Conservation (phyloP, 2,888 invertebrate species). For the Hirtodrosophila confusa region DNA sequence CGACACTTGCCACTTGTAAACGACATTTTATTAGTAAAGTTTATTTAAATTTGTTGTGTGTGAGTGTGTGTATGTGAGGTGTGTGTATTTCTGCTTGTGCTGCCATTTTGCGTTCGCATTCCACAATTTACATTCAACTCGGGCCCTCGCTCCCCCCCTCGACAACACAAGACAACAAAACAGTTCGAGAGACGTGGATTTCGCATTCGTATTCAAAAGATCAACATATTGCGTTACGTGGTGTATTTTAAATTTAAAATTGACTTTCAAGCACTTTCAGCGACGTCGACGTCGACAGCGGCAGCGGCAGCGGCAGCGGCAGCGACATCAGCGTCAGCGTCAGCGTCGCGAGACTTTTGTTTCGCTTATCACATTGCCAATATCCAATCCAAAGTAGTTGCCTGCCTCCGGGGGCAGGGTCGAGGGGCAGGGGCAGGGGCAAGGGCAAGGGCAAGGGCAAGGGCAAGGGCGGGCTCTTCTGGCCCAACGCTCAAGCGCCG, state of each 20-base stretch:
- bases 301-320: conserved; percentile 19
- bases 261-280: conserved; percentile 77
- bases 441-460: neutral
- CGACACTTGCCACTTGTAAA: conserved; percentile 78
- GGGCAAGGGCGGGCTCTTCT: neutral
- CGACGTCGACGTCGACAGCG: conserved; percentile 12
- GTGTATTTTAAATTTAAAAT: conserved; percentile 79
- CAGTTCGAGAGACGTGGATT: conserved; percentile 46
- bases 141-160: neutral
- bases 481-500: conserved; percentile 29
- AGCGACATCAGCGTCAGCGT: conserved; percentile 15
- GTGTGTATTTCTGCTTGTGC: conserved; percentile 50
- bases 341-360: conserved; percentile 14
- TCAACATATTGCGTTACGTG: conserved; percentile 78
- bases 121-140: conserved; percentile 38
- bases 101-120: conserved; percentile 57
- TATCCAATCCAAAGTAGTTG: conserved; percentile 17
- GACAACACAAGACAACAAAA: conserved; percentile 9
- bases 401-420: no score
- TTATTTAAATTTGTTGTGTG: conserved; percentile 74
- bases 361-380: conserved; percentile 36
- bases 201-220: conserved; percentile 78
- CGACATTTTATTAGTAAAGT: conserved; percentile 78
- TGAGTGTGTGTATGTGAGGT: conserved; percentile 25
- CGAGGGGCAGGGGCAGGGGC: no score